Evolutionary conservation across 2,888 invertebrate species (phyloP), one percentile per base, ranked within the genome.

Genomic region (Portevinia maculata): DNA sequence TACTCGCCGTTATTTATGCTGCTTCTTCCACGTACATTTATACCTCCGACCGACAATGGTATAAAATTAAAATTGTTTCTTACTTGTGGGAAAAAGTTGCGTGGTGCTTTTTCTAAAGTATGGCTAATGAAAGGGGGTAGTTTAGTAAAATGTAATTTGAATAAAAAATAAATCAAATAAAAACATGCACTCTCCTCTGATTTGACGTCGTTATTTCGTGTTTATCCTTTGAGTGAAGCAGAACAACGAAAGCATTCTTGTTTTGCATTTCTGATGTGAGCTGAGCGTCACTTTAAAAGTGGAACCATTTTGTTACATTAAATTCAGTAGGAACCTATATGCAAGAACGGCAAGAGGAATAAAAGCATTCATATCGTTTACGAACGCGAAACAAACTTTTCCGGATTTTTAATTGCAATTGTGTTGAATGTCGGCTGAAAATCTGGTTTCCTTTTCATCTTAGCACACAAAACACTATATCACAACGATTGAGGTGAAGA

Each of bases 361-460:
- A 50, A 21, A 75, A 53, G 44, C 30, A 67, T 53, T 28, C 52
- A 60, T 53, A 41, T 65, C 55, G 17, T 67, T 62, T 55, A 46
- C n/a, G 15, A 65, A 13, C 50, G 46, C 44, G 30, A 60, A 69
- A 59, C 53, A 60, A 46, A 69, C 60, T 75, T 75, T 75, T 75
- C 69, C 75, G 52, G 75, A 69, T 67, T 75, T 75, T 75, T 75
- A 75, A 74, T 74, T 69, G 53, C 60, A 60, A 46, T 59, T 75
- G 52, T 46, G 41, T 53, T 60, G 59, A 59, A 67, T 75, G 37
- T 28, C 46, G 52, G 37, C 41, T 44, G 28, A 32, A 69, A 37
- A 60, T 69, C 59, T 44, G 69, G 24, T 53, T 46, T 21, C 30
- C 17, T 7, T 15, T 17, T n/a, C 28, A 13, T 59, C 9, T 32